Evolutionary conservation across 2,888 invertebrate species (phyloP).

Genomic region (Arctia plantaginis): DNA sequence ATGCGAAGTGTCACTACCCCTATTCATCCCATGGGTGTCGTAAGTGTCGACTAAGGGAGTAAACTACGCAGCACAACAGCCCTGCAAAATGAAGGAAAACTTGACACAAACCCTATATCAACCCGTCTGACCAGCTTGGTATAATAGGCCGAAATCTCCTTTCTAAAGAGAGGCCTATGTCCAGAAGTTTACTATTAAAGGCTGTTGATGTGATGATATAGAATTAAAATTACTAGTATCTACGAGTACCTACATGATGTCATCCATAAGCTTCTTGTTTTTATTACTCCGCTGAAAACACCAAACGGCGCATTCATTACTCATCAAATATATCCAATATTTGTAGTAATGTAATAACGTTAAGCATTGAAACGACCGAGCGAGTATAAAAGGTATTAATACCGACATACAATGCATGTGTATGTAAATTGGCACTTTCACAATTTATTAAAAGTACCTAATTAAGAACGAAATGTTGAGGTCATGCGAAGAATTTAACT

Average conservation of each 20-base stretch:
- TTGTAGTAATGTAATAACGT: slow-evolving; percentile 2
- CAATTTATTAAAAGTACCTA: slow-evolving; percentile 27
- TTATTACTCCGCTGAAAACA: slow-evolving; percentile 30
- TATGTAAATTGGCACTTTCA: slow-evolving; percentile 23
- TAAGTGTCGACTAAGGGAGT: no score
- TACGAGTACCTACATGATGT: slow-evolving; percentile 11
- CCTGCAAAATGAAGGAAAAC: no score
- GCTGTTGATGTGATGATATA: no score
- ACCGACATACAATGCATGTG: neutral
- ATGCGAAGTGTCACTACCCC: no score
- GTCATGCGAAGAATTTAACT: neutral
- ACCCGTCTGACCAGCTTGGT: no score
- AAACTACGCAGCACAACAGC: no score
- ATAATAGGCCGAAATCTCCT: no score
- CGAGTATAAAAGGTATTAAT: neutral
- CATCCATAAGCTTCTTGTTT: slow-evolving; percentile 30
- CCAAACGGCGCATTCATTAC: slow-evolving; percentile 21
- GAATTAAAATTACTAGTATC: neutral
- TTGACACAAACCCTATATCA: no score
- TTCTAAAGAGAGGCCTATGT: no score
- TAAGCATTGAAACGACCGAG: neutral
- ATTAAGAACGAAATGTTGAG: slow-evolving; percentile 25
- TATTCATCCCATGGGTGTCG: no score
- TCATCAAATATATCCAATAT: slow-evolving; percentile 39
- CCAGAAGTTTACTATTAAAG: no score